Evolutionary conservation across 2,888 invertebrate species (phyloP).

Genomic region (Apamea sordens): DNA sequence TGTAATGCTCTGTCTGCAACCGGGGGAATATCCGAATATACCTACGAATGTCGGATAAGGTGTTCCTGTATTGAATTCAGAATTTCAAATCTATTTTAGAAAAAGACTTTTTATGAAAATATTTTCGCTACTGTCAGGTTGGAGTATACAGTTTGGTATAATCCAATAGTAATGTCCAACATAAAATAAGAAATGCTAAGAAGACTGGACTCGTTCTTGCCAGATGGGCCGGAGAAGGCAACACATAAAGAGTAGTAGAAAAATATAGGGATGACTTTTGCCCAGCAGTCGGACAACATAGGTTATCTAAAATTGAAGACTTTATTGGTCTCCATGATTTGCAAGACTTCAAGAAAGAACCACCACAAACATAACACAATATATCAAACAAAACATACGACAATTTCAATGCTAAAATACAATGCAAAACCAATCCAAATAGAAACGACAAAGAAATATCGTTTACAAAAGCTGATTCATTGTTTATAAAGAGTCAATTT

Average conservation of each 20-base stretch:
- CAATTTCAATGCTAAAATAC: constrained; percentile 15
- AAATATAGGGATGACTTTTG: neutral
- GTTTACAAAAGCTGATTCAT: constrained; percentile 46
- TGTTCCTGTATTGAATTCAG: neutral
- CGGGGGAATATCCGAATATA: constrained; percentile 32
- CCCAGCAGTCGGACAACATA: neutral
- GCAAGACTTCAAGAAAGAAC: neutral
- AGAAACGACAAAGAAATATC: constrained; percentile 45
- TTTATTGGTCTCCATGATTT: neutral
- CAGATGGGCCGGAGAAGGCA: neutral
- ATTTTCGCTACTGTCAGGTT: neutral
- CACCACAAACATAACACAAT: neutral
- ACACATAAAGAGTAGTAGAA: neutral
- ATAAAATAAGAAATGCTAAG: neutral
- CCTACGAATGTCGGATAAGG: constrained; percentile 5
- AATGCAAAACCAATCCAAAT: constrained; percentile 31
- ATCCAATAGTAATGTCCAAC: neutral
- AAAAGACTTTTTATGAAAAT: neutral
- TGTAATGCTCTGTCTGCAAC: constrained; percentile 39
- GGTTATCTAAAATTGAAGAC: neutral
- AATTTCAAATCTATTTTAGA: neutral
- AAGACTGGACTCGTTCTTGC: neutral
- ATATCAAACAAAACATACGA: neutral
- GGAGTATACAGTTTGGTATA: neutral
- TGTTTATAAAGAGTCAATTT: constrained; percentile 58